Evolutionary conservation across 2,797 vertebrate genomes (phyloP).

Genomic region (Podargus strigoides): DNA sequence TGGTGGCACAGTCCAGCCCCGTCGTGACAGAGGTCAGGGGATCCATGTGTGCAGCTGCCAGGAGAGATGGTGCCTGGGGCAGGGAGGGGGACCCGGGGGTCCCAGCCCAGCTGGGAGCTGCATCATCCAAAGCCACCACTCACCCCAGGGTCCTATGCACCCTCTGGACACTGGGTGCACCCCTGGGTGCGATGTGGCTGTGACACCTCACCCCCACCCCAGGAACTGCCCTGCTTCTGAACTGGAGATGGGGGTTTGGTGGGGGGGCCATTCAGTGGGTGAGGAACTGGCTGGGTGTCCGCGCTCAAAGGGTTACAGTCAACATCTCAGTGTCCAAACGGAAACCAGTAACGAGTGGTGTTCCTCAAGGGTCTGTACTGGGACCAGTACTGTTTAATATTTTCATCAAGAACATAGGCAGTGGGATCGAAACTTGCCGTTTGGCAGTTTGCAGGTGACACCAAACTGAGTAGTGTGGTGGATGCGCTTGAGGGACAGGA

Average conservation of each 20-base stretch:
- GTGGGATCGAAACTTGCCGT: too few species aligned
- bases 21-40: rapidly evolving
- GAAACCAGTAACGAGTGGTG: background rate
- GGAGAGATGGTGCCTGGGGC: background rate
- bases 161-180: background rate
- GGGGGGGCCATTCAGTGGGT: background rate
- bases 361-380: too few species aligned
- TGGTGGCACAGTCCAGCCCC: background rate
- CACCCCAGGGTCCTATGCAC: rapidly evolving
- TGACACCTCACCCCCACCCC: background rate
- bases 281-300: background rate
- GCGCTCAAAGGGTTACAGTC: background rate
- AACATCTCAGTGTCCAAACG: background rate
- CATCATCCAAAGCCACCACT: background rate
- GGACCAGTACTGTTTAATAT: too few species aligned
- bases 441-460: background rate
- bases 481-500: rapidly evolving
- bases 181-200: background rate
- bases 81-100: rapidly evolving
- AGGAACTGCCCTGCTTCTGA: too few species aligned
- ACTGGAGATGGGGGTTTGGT: background rate
- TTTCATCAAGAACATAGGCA: too few species aligned
- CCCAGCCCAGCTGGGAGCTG: background rate
- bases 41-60: rapidly evolving
- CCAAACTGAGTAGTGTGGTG: background rate